Evolutionary conservation across 2,888 invertebrate genomes (phyloP).

Genomic region (Campopleginae sp.): DNA sequence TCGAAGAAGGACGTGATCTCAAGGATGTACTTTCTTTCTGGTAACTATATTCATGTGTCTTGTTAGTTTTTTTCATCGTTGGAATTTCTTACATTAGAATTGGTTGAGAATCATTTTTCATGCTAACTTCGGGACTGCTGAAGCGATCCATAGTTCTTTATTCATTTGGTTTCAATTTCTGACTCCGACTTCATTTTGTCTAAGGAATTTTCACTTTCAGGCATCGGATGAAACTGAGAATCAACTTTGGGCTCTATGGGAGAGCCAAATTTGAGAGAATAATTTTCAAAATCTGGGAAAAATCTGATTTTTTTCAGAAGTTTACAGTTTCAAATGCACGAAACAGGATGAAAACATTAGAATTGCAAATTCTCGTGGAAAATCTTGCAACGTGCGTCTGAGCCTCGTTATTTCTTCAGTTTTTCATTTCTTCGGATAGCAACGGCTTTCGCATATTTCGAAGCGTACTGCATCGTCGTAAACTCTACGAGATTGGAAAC

Average conservation of each 20-base stretch:
- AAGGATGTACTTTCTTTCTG: conserved; percentile 87
- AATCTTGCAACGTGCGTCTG: neutral
- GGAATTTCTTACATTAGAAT: neutral
- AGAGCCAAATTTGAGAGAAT: neutral
- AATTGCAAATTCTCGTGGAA: neutral
- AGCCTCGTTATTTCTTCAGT: neutral
- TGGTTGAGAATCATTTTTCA: neutral
- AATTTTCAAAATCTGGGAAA: neutral
- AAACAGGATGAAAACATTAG: neutral
- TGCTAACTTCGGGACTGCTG: too few species aligned
- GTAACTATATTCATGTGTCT: conserved; percentile 82
- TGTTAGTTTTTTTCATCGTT: conserved; percentile 36
- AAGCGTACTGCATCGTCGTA: neutral
- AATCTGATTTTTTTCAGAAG: neutral
- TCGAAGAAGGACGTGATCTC: conserved; percentile 86
- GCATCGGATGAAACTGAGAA: neutral
- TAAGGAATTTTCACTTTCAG: neutral
- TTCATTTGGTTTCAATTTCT: too few species aligned
- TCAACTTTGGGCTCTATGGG: neutral
- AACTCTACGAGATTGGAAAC: conserved; percentile 3
- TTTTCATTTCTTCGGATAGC: neutral
- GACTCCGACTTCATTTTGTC: too few species aligned
- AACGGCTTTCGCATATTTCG: neutral
- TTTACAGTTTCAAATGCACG: neutral
- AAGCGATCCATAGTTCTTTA: too few species aligned